Conservation (phyloP, 2,888 invertebrate genomes). For the Hydrotaea diabolus region DNA sequence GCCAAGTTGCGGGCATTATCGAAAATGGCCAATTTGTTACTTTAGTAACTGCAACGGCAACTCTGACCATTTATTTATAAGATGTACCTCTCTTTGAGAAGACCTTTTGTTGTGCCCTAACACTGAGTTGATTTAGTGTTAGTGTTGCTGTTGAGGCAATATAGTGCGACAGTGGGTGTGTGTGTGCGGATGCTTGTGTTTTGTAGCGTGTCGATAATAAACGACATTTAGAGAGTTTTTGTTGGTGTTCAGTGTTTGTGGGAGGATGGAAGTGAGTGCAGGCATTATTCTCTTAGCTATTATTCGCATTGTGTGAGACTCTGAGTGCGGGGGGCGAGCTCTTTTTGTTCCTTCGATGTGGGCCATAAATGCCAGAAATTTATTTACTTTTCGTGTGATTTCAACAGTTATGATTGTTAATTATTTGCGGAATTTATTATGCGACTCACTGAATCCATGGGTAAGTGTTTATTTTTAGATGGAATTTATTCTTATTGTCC, state of each 20-base stretch:
- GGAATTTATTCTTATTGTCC: neutral
- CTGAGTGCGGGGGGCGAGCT: neutral
- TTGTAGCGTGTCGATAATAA: neutral
- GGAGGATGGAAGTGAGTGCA: neutral
- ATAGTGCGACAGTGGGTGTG: neutral
- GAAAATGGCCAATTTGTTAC: too few species aligned
- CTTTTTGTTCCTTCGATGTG: neutral
- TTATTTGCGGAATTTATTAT: conserved; percentile 43
- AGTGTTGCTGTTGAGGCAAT: neutral
- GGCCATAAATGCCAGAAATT: conserved; percentile 50
- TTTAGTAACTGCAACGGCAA: too few species aligned
- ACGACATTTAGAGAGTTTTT: neutral
- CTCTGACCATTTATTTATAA: too few species aligned
- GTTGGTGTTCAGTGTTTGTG: neutral
- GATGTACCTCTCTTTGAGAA: too few species aligned
- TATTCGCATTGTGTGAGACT: conserved; percentile 5
- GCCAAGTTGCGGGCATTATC: too few species aligned
- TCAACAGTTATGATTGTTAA: conserved; percentile 51
- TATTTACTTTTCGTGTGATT: conserved; percentile 53
- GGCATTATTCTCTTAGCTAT: neutral
- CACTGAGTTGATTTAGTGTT: neutral
- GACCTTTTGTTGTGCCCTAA: too few species aligned
- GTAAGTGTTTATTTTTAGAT: conserved; percentile 34
- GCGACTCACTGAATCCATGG: conserved; percentile 9
- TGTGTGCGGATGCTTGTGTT: neutral